Percentiles rank a stretch among this genome's conserved stretches.
These are phyloP conservation scores for sheep (Ovis aries) DNA, from an alignment of 2,113 vertebrate species.

Conservation along the genomic window DNA sequence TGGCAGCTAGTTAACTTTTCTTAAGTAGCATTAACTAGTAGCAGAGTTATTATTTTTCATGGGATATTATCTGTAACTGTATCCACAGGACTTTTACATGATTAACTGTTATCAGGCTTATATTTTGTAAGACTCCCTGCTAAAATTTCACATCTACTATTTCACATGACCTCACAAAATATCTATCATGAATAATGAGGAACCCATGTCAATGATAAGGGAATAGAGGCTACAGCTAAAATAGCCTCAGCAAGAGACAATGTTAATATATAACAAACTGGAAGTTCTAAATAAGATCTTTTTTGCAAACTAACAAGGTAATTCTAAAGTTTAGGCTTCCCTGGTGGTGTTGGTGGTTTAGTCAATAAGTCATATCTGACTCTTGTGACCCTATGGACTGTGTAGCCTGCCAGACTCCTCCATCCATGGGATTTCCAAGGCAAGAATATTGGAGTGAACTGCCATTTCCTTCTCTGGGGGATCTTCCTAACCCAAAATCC, in stretches of 20 bases:
- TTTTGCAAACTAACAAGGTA: neutral
- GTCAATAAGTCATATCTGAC: neutral
- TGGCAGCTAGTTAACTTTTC: neutral
- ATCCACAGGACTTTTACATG: neutral
- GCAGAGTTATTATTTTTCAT: neutral
- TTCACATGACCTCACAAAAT: neutral
- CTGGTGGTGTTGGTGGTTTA: neutral
- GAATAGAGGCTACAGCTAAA: neutral
- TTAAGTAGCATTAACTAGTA: neutral
- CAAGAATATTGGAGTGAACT: neutral
- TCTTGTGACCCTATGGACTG: neutral
- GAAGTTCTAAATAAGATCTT: neutral
- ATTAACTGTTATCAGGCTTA: neutral
- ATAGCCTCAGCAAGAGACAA: neutral
- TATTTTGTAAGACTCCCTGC: neutral
- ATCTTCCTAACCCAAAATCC: neutral
- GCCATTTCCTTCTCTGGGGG: neutral
- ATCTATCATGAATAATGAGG: neutral
- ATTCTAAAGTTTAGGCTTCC: neutral
- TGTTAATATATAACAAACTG: neutral
- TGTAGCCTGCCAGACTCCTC: neutral
- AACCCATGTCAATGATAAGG: neutral
- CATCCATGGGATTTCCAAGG: neutral
- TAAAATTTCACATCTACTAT: neutral
- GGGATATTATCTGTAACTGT: neutral